Percentiles rank a stretch among this genome's conserved stretches.
phyloP scores from a whole-genome alignment of 2,888 invertebrate genomes.

The Uropetala carovei region DNA sequence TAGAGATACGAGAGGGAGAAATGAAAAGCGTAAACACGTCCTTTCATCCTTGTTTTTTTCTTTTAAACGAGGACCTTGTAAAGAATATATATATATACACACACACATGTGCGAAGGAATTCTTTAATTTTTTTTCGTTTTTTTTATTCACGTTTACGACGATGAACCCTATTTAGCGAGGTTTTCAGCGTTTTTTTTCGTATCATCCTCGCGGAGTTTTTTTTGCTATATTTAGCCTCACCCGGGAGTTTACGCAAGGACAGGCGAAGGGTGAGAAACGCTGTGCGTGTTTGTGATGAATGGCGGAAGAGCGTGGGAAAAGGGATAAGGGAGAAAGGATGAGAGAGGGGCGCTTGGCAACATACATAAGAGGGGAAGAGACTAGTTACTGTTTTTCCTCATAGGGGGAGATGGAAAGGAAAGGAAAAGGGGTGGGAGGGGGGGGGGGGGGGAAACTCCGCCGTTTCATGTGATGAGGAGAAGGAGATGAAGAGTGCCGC shows the following conservation, averaged over 20 bases:
- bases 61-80: neutral
- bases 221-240: constrained; percentile 26
- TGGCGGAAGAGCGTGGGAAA: constrained; percentile 13
- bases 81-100: constrained; percentile 20
- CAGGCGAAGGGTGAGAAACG: neutral
- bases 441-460: neutral
- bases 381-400: neutral
- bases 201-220: neutral
- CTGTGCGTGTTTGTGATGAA: neutral
- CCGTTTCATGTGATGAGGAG: neutral
- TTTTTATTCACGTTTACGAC: neutral
- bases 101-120: neutral
- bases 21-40: neutral
- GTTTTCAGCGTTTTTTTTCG: constrained; percentile 23
- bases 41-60: neutral
- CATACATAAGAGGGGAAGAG: neutral
- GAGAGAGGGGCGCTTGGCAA: neutral
- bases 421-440: neutral
- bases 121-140: neutral
- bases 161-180: constrained; percentile 27
- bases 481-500: neutral
- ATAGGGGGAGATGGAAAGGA: neutral
- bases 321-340: neutral
- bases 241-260: neutral
- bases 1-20: neutral